Conservation (phyloP, 2,797 vertebrate species). For the Philypnodon macrostomus region DNA sequence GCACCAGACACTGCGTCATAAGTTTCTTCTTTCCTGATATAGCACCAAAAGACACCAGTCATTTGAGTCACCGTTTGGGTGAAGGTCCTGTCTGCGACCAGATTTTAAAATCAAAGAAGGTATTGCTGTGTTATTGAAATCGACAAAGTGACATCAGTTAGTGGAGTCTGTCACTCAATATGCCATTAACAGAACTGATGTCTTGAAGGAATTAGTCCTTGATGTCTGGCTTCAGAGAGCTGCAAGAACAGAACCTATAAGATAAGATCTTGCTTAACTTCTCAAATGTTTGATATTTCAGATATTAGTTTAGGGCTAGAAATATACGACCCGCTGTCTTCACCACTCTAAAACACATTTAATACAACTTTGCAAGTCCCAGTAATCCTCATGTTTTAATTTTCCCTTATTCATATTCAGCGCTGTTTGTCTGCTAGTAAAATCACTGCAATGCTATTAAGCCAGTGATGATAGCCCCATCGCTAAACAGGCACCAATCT, state of each 20-base stretch:
- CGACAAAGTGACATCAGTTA: constrained; percentile 10
- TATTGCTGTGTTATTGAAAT: constrained; percentile 25
- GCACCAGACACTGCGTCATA: neutral
- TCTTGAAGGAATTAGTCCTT: constrained; percentile 16
- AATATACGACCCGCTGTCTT: too few species aligned
- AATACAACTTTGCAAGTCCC: constrained; percentile 17
- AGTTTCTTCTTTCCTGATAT: neutral
- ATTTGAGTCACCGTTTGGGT: constrained; percentile 10
- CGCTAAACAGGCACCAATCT: constrained; percentile 50
- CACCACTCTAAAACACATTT: neutral
- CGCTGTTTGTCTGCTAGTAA: constrained; percentile 51
- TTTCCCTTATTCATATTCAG: constrained; percentile 54
- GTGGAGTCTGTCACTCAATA: constrained; percentile 24
- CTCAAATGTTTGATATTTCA: neutral
- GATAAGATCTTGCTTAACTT: neutral
- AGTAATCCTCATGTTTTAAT: constrained; percentile 26
- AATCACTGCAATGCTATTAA: constrained; percentile 56
- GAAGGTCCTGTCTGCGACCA: constrained; percentile 6
- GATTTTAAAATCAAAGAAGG: constrained; percentile 22
- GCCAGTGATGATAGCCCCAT: constrained; percentile 45
- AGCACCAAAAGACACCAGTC: constrained; percentile 6
- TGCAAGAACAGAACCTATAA: constrained; percentile 1
- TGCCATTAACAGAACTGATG: constrained; percentile 15
- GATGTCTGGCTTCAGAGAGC: constrained; percentile 10
- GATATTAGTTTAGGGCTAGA: neutral